Evolutionary conservation across 2,113 vertebrate species (phyloP), one percentile per base, ranked within the genome.

Genomic region (Alces alces): DNA sequence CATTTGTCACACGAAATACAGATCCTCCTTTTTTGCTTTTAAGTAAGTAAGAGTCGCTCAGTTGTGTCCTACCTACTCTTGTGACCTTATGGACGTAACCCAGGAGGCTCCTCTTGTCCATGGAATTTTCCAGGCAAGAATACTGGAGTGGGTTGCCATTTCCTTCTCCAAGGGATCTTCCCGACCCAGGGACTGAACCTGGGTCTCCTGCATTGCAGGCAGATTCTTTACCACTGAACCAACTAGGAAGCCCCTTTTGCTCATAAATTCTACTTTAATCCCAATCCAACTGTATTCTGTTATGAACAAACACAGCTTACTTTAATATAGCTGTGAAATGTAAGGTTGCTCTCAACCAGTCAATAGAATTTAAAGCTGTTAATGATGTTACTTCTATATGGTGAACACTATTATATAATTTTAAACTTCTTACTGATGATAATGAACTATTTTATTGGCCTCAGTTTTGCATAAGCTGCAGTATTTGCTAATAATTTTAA

Each of bases 401-500:
- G 6, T 78, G 5, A 89, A 89, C 89, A 76, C 39, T 89, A 39
- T 54, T 36, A 30, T 78, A 57, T 33, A 78, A 52, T 96, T 83
- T 39, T 92, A 61, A 43, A 55, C 33, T 86, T 83, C 39, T 91
- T 79, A 83, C 9, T 86, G 52, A 64, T 98, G 96, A 97, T 54
- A 4, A 87, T 87, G 80, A 86, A 92, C 85, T 33, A 89, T 93
- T 91, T 96, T 97, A 97, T 88, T 94, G 47, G 52, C 60, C 89
- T 86, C 88, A 91, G 27, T 92, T 95, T 95, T 57, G 25, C n/a
- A 55, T 97, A 95, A 87, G 73, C 50, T 95, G 45, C 39, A 50
- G 36, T 95, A 82, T 98, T 98, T 89, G 87, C 52, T 78, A 83
- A 64, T 13, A 57, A 89, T 96, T 98, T 80, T 96, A 97, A 82